A percentile compares a stretch with the other conserved stretches of the same genome.
Evolutionary conservation across 1,140 invertebrate species (phyloP).

Genomic region (Globodera rostochiensis): DNA sequence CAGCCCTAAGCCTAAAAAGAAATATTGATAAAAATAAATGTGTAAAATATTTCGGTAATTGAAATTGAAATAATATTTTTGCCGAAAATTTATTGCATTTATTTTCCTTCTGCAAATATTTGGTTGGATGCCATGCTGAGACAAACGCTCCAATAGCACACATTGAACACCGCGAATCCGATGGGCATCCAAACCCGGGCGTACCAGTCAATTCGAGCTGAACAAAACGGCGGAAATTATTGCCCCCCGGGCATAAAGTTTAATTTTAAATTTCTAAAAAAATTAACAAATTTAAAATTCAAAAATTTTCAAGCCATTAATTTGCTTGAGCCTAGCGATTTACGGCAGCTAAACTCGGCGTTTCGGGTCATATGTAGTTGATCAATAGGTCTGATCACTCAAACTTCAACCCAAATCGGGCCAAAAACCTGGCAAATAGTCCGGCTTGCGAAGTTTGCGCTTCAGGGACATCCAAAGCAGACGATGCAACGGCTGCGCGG

Average conservation of each 20-base stretch:
- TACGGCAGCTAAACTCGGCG: too few species aligned
- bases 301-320: too few species aligned
- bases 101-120: not conserved
- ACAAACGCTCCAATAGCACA: conserved; percentile 49
- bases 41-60: not conserved
- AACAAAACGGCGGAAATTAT: not conserved
- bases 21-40: not conserved
- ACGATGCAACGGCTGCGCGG: conserved; percentile 13
- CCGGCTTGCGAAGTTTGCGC: conserved; percentile 48
- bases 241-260: too few species aligned
- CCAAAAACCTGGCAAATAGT: conserved; percentile 43
- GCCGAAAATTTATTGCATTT: not conserved
- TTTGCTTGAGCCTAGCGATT: too few species aligned
- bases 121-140: conserved; percentile 42
- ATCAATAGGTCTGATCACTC: too few species aligned
- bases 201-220: conserved; percentile 50
- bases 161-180: conserved; percentile 44
- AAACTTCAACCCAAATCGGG: too few species aligned
- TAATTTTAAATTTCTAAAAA: too few species aligned
- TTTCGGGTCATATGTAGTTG: too few species aligned
- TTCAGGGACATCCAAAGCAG: conserved; percentile 36
- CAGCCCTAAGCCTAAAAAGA: not conserved
- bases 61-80: not conserved
- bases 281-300: too few species aligned
- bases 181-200: conserved; percentile 44